phyloP scores from a whole-genome alignment of 2,888 invertebrate genomes.

The Zygaena filipendulae region DNA sequence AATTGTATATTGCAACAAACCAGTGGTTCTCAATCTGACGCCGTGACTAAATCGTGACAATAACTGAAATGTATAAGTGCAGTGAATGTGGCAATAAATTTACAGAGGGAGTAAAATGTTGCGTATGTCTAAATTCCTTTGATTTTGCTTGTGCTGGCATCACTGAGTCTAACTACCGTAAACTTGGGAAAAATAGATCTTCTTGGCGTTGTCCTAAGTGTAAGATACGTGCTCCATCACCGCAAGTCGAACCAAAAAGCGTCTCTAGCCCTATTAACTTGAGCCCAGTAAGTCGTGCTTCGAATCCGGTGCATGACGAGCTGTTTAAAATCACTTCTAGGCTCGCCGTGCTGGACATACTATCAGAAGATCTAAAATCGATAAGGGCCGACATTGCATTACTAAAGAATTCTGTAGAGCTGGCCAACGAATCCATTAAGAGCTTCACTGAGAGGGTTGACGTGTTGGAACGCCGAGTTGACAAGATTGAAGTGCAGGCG shows the following conservation, averaged over 20 bases:
- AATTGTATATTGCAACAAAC: too few relatives aligned
- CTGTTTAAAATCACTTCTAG: background rate
- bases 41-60: too few relatives aligned
- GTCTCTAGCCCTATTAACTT: conserved; percentile 13
- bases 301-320: too few relatives aligned
- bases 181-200: conserved; percentile 7
- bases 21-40: too few relatives aligned
- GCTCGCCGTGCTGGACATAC: background rate
- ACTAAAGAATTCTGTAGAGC: conserved; percentile 1
- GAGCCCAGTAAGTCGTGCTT: too few relatives aligned
- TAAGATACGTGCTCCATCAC: conserved; percentile 1
- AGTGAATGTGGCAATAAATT: too few relatives aligned
- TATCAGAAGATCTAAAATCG: conserved; percentile 1
- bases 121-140: too few relatives aligned
- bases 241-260: conserved; percentile 1
- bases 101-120: too few relatives aligned
- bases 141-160: conserved; percentile 10
- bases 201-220: conserved; percentile 15
- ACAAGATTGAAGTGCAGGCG: conserved; percentile 1
- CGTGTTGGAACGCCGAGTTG: conserved; percentile 2
- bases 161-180: conserved; percentile 12
- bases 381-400: conserved; percentile 2
- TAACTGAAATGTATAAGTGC: too few relatives aligned
- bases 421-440: conserved; percentile 3
- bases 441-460: conserved; percentile 1